Base-by-base conservation (phyloP, 2,113 vertebrate genomes). In the Pitta sordida region DNA sequence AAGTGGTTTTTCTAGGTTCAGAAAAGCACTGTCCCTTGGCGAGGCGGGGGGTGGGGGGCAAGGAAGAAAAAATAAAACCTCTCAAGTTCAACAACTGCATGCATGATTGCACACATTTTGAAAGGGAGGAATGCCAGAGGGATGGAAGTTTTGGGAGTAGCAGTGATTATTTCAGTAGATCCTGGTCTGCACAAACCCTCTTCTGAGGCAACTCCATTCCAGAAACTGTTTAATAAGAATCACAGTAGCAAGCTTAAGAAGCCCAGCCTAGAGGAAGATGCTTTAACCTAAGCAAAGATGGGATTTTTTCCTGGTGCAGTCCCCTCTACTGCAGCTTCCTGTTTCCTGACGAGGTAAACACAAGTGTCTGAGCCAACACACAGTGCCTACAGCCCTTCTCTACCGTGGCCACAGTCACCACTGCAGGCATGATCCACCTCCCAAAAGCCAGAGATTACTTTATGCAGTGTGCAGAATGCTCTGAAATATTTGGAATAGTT, bases 221-320 rank as follows among this genome's bases (percentile, higher is more conserved):
- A 81, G 41, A 81, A 84, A 62, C 46, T 29, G 27, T 48, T 84
- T 29, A 70, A 20, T 32, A 55, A 13, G 9, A 81, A 85, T 22
- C n/a, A 36, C 15, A 62, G 55, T 4, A 56, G 48, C n/a, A 41
- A 59, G 41, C 65, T 11, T 43, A 75, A 7, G 16, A 58, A 70
- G 8, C 21, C 46, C 36, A 55, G 34, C 10, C 36, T 4, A 7
- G 22, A 36, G 19, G 22, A 88, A 41, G 36, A 52, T 7, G 3
- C 11, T 75, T 32, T 37, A 67, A 56, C 7, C 21, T 41, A 14
- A 84, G 16, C 39, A 56, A 5, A 63, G 37, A 56, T 6, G 26
- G 2, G 0, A 10, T 53, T 34, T 70, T 73, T 39, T 5, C 2
- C n/a, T n/a, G n/a, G n/a, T n/a, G n/a, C n/a, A n/a, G n/a, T n/a